Conservation (phyloP, 1,140 invertebrate genomes). For the Bombus waltoni region DNA sequence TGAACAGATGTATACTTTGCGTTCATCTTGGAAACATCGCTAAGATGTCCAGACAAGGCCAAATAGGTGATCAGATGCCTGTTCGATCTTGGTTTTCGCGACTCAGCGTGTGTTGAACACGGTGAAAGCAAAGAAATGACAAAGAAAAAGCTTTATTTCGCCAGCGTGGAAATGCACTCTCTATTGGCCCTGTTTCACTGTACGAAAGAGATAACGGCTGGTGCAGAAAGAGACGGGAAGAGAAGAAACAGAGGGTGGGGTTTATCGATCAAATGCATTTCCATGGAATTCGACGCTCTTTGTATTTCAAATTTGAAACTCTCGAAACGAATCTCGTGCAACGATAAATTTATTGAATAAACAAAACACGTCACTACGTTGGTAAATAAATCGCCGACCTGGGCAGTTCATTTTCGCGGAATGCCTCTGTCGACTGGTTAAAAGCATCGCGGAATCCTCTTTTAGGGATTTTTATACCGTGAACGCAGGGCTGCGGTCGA, state of each 20-base stretch:
- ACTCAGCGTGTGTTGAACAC: background rate
- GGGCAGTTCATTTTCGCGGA: slow-evolving; percentile 31
- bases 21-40: too few relatives aligned
- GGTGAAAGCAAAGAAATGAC: background rate
- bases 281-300: slow-evolving; percentile 36
- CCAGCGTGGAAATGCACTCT: background rate
- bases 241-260: background rate
- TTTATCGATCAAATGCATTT: slow-evolving; percentile 39
- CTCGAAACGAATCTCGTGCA: slow-evolving; percentile 11
- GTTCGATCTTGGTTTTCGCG: background rate
- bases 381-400: slow-evolving; percentile 34
- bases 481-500: background rate
- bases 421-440: background rate
- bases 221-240: background rate
- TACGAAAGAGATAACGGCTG: background rate
- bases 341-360: slow-evolving; percentile 52
- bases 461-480: background rate
- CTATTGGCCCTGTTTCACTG: background rate
- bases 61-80: background rate
- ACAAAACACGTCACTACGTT: slow-evolving; percentile 45
- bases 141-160: background rate
- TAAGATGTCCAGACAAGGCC: background rate
- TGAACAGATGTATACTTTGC: background rate
- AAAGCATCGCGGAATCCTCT: slow-evolving; percentile 10
- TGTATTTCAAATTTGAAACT: slow-evolving; percentile 44